Evolutionary conservation across 1,140 invertebrate species (phyloP), one percentile per base, ranked within the genome.

Genomic region (Trialeurodes vaporariorum): DNA sequence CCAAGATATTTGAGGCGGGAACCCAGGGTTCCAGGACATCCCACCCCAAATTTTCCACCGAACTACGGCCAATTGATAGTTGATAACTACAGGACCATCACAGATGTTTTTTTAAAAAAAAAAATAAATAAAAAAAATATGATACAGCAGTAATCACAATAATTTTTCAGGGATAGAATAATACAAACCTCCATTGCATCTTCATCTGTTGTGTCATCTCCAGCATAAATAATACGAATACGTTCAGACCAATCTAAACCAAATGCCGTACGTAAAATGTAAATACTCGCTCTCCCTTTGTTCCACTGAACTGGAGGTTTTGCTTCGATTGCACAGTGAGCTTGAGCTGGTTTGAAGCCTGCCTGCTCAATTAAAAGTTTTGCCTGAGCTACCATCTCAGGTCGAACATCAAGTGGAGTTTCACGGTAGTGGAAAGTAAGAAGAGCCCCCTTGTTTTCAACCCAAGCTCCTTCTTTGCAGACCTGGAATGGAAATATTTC

Each of bases 221-320:
- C 93, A 64, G 87, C 92, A 73, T 93, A 94, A 73, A 95, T 92
- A 71, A 94, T 92, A 70, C 91, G 84, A 67, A 94, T 91, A 62
- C 92, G 83, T 76, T 94, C 92, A 73, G 88, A 90, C 92, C 93
- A 95, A 76, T 94, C 92, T 0, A 94, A 83, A 17, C 92, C 93
- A 76, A 94, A 94, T 0, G 91, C 88, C 1, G 91, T 94, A 66
- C 92, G 84, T 40, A 94, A 75, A 71, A 94, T 94, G 75, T 94
- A 93, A 72, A 94, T 92, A 0, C 90, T 92, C 61, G 92, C 93
- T 59, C 91, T 85, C 69, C 90, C 92, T 78, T 95, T 94, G 75
- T 94, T 91, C 92, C 92, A 94, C 73, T 91, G 84, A 0, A 94
- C 91, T 0, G 91, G 91, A 40, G 92, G 92, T 71, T 90, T 89